A percentile compares a stretch with the other conserved stretches of the same genome.
phyloP scores from a whole-genome alignment of 2,797 vertebrate genomes.

The Pachyuromys duprasi region DNA sequence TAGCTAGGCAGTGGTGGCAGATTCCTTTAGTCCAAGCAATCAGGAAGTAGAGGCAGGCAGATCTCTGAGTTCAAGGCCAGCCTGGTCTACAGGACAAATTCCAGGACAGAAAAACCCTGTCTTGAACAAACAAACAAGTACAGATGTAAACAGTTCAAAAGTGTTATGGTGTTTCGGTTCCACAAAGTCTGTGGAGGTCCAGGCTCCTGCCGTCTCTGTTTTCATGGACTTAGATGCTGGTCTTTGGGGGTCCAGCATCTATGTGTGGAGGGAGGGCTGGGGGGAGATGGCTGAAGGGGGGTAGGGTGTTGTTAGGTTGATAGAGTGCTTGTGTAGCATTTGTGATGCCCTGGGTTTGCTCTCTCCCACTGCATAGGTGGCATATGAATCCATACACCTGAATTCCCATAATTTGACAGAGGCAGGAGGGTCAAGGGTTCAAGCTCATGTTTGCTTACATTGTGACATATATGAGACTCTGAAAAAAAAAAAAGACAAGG shows the following conservation, averaged over 20 bases:
- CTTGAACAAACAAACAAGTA: neutral
- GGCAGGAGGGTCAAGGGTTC: neutral
- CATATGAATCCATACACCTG: too few relatives aligned
- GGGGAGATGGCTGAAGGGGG: neutral
- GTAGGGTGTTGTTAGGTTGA: neutral
- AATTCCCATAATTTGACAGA: neutral
- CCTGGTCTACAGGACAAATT: neutral
- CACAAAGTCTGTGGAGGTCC: neutral
- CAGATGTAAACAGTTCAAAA: neutral
- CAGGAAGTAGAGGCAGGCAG: neutral
- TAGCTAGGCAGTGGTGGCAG: neutral
- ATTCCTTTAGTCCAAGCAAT: neutral
- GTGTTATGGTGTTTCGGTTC: neutral
- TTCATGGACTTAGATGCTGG: neutral
- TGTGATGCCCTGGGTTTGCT: neutral
- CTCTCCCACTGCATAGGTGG: neutral
- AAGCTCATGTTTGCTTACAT: neutral
- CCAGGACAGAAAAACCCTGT: neutral
- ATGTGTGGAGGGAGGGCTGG: neutral
- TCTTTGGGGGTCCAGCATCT: neutral
- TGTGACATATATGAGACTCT: neutral
- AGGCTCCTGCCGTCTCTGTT: neutral
- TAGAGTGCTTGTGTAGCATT: too few relatives aligned
- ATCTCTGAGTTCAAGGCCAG: neutral
- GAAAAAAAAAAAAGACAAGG: neutral